Percentiles rank a stretch among this genome's conserved stretches.
Conservation (phyloP, 2,888 invertebrate species). For the Eupithecia subumbrata region DNA sequence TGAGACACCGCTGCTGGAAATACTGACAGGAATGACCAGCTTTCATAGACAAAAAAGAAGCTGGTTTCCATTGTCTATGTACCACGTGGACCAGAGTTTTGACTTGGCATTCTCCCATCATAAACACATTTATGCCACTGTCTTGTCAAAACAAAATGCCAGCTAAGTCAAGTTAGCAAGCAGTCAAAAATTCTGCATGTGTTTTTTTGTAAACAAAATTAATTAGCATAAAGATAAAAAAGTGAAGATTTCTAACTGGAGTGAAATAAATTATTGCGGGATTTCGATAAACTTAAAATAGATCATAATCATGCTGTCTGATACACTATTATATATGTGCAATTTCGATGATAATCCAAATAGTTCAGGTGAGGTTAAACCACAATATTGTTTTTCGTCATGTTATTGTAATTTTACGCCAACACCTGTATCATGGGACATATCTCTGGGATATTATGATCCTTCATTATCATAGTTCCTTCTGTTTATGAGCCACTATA, state of each 20-base stretch:
- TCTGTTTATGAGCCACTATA: not conserved
- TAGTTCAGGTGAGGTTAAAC: slow-evolving; percentile 56
- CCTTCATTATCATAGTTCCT: not conserved
- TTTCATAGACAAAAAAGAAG: not conserved
- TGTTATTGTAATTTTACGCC: not conserved
- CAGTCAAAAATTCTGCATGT: slow-evolving; percentile 13
- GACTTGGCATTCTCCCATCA: not conserved
- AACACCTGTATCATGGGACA: too few species aligned
- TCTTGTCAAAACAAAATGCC: not conserved
- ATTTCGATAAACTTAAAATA: slow-evolving; percentile 8
- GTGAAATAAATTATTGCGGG: not conserved
- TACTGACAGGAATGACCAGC: not conserved
- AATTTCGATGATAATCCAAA: slow-evolving; percentile 68
- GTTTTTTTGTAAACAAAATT: slow-evolving; percentile 29
- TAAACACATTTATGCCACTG: not conserved
- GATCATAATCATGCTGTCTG: slow-evolving; percentile 43
- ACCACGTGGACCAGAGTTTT: not conserved
- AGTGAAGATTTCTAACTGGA: slow-evolving; percentile 21
- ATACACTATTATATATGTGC: slow-evolving; percentile 60
- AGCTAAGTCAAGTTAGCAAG: not conserved
- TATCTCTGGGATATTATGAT: not conserved
- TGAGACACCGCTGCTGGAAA: not conserved
- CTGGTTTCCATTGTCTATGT: not conserved
- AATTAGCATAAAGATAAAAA: not conserved
- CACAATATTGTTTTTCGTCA: slow-evolving; percentile 4